Conservation (phyloP, 2,797 vertebrate genomes). For the Antennarius maculatus region DNA sequence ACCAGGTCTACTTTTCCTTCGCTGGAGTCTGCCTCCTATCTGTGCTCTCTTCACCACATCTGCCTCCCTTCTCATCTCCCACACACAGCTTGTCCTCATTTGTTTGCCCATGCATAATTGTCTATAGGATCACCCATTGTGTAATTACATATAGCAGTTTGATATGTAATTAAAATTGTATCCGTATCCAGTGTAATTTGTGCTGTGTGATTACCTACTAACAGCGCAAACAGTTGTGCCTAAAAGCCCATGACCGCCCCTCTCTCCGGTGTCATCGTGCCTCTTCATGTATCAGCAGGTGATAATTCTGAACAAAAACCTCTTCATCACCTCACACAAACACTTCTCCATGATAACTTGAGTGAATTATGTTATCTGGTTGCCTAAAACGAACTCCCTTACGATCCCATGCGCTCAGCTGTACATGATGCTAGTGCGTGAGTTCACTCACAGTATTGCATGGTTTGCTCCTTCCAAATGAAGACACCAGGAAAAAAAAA, state of each 20-base stretch:
- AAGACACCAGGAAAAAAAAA: constrained; percentile 27
- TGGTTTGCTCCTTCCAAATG: constrained; percentile 29
- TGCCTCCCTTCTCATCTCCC: constrained; percentile 53
- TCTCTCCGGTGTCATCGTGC: constrained; percentile 59
- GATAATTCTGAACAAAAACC: constrained; percentile 13
- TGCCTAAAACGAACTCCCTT: constrained; percentile 13
- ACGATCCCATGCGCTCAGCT: constrained; percentile 11
- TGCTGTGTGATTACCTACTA: constrained; percentile 78
- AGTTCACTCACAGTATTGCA: constrained; percentile 1
- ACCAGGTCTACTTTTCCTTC: constrained; percentile 25
- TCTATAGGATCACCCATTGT: constrained; percentile 80
- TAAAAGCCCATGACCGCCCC: constrained; percentile 76
- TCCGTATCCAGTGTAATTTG: constrained; percentile 76
- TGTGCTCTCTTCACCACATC: constrained; percentile 53
- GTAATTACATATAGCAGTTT: constrained; percentile 79
- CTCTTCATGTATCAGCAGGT: constrained; percentile 51
- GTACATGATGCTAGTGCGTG: not conserved
- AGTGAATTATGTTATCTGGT: constrained; percentile 16
- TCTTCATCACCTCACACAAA: not conserved
- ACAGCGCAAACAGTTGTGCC: constrained; percentile 76
- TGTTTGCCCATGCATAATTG: constrained; percentile 77
- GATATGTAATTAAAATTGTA: constrained; percentile 81
- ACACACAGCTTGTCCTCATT: constrained; percentile 67
- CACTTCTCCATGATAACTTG: constrained; percentile 1
- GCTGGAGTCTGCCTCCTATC: constrained; percentile 36